Evolutionary conservation across 2,113 vertebrate genomes (phyloP).

Genomic region (Bagarius yarrelli): DNA sequence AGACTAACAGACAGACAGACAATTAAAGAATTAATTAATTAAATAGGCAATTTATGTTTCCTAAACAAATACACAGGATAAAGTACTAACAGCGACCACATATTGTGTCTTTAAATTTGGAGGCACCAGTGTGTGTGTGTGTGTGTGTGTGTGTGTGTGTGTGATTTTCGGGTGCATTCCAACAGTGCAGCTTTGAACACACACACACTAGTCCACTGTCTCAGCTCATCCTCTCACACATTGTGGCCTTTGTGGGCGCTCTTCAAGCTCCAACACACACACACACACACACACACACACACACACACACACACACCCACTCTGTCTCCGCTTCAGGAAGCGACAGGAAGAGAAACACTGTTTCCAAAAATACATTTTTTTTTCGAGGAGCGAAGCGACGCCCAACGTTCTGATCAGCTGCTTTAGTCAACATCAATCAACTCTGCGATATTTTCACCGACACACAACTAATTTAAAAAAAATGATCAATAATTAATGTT

Average conservation of each 20-base stretch:
- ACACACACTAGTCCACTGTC: constrained; percentile 65
- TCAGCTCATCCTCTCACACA: constrained; percentile 68
- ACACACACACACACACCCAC: constrained; percentile 33
- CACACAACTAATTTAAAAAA: not conserved
- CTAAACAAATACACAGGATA: not conserved
- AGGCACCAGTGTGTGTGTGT: constrained; percentile 25
- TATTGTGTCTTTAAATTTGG: constrained; percentile 8
- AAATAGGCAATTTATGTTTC: not conserved
- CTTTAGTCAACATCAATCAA: not conserved
- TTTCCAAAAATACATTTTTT: constrained; percentile 30
- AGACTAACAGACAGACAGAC: not conserved
- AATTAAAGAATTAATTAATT: not conserved
- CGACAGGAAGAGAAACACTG: constrained; percentile 23
- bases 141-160: constrained; percentile 24
- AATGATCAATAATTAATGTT: not conserved
- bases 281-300: constrained; percentile 59
- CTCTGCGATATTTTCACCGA: not conserved
- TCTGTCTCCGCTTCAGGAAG: constrained; percentile 25
- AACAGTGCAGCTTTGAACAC: constrained; percentile 74
- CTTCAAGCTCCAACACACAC: constrained; percentile 66
- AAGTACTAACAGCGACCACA: not conserved
- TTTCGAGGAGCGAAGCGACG: not conserved
- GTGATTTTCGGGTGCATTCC: constrained; percentile 32
- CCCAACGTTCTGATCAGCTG: constrained; percentile 9
- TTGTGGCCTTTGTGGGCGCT: constrained; percentile 69